Conservation (phyloP, 2,113 vertebrate genomes). For the Mormyrus lacerda region DNA sequence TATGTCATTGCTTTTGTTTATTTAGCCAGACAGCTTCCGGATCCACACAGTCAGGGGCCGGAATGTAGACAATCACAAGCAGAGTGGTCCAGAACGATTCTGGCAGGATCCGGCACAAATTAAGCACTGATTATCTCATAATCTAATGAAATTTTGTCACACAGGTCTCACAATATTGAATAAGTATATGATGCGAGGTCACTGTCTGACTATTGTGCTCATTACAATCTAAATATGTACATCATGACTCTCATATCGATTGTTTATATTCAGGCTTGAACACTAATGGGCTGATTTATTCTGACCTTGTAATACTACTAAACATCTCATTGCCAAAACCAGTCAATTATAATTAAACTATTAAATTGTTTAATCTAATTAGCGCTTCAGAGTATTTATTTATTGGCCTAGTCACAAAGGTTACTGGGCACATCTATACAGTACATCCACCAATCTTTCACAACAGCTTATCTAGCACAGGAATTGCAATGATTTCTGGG, state of each 20-base stretch:
- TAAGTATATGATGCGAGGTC: background rate
- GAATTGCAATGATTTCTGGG: background rate
- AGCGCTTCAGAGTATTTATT: constrained; percentile 10
- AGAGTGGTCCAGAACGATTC: background rate
- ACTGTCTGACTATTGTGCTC: background rate
- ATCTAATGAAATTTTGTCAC: background rate
- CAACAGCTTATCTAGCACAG: background rate
- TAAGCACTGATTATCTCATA: background rate
- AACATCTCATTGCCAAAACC: constrained; percentile 17
- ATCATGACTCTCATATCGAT: constrained; percentile 19
- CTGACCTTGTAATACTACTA: constrained; percentile 36
- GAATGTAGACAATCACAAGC: background rate
- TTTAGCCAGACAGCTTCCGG: background rate
- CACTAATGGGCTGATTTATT: constrained; percentile 30
- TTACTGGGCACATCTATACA: background rate
- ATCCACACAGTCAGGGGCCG: background rate
- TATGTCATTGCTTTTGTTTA: no score
- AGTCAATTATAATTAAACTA: constrained; percentile 40
- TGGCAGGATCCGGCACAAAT: background rate
- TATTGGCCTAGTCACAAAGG: constrained; percentile 8
- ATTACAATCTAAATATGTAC: background rate
- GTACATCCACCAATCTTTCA: background rate
- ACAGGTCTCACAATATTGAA: background rate
- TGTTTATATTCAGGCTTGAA: constrained; percentile 8
- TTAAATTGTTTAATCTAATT: constrained; percentile 15